Evolutionary conservation across 1,140 invertebrate genomes (phyloP), one percentile per base, ranked within the genome.

Genomic region (Gryllus bimaculatus): DNA sequence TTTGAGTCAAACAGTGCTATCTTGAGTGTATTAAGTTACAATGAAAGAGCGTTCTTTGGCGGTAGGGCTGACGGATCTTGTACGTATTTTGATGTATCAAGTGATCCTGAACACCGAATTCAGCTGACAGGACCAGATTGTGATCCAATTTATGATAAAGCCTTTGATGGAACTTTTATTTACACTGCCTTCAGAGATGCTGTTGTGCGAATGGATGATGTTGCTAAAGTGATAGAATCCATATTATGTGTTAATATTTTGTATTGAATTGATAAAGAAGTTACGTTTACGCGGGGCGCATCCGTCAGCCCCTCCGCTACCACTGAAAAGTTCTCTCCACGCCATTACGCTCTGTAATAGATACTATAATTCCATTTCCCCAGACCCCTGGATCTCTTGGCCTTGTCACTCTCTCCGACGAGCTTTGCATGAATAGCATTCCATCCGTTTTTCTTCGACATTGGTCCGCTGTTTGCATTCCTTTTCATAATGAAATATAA

Each of bases 41-140:
- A 83, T 15, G 85, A 85, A 74, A 82, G 84, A 8, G 85, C 86
- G 76, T 88, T 88, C 80, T 84, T 87, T 74, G 84, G 85, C 8
- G 88, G 88, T 4, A 83, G 87, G 83, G 88, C 88, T 83, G 92
- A 93, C 85, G 91, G 91, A 5, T 88, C 89, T 3, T 90, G 90
- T 82, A 88, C 87, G 75, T 86, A 83, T 78, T 83, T 86, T 66
- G 83, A 86, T 0, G 75, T 86, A 48, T 86, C 87, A 20, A 78
- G 86, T 76, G 83, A 82, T 84, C 49, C 80, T 85, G 78, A 83
- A 84, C 8, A 84, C 87, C 79, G 87, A 73, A 79, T 90, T 5
- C 88, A 91, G 75, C 84, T 93, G 8, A 91, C 91, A 21, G 93
- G 92, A 0, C 87, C 92, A 7, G 89, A 93, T 82, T 91, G 89